These are phyloP conservation scores for Macroramphosus scolopax DNA, from an alignment of 2,797 vertebrate species.

Conservation along the genomic window DNA sequence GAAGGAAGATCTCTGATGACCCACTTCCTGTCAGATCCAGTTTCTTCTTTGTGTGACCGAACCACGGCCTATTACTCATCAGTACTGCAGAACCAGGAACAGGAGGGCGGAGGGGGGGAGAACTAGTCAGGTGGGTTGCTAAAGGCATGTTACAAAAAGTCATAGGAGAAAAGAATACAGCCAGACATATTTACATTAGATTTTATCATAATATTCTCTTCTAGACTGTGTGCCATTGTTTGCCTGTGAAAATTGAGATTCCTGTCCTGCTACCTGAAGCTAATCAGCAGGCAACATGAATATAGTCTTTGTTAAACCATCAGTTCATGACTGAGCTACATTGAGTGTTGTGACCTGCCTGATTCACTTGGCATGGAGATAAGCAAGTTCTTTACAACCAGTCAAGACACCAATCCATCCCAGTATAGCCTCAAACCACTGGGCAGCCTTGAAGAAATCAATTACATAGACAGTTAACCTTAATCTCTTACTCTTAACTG, in stretches of 20 bases:
- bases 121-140: constrained; percentile 48
- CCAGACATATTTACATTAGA: constrained; percentile 48
- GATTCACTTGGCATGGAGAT: constrained; percentile 34
- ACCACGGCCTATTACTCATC: constrained; percentile 37
- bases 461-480: too few relatives aligned
- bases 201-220: constrained; percentile 53
- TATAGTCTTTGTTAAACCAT: constrained; percentile 43
- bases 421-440: background rate
- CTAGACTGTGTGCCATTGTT: constrained; percentile 49
- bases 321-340: constrained; percentile 56
- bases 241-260: constrained; percentile 55
- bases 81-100: constrained; percentile 36
- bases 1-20: constrained; percentile 52
- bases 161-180: constrained; percentile 44
- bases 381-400: constrained; percentile 30
- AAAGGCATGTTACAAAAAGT: constrained; percentile 60
- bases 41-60: constrained; percentile 54
- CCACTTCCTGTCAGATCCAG: constrained; percentile 63
- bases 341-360: constrained; percentile 43
- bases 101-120: constrained; percentile 15
- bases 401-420: constrained; percentile 27
- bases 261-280: constrained; percentile 33
- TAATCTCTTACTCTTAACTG: constrained; percentile 49
- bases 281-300: constrained; percentile 32
- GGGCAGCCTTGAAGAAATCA: background rate